Evolutionary conservation across 2,113 vertebrate species (phyloP).

Genomic region (Lucifuga dentata): DNA sequence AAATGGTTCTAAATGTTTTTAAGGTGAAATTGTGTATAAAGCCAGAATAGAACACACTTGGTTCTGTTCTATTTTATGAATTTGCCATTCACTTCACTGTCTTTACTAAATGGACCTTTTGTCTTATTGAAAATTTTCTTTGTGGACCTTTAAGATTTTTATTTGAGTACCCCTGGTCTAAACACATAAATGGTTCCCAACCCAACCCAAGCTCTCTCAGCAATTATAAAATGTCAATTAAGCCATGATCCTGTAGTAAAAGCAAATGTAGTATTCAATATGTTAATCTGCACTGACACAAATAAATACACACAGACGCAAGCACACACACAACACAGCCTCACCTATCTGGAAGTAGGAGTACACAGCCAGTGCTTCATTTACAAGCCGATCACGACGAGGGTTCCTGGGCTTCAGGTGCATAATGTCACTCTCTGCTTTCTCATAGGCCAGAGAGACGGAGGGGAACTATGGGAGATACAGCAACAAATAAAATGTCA

Average conservation of each 20-base stretch:
- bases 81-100: no score
- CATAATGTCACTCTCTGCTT: constrained; percentile 91
- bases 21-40: neutral
- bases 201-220: no score
- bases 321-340: constrained; percentile 12
- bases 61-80: neutral
- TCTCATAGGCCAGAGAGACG: constrained; percentile 90
- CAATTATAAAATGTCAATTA: no score
- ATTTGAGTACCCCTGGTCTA: no score
- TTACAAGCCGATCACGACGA: constrained; percentile 85
- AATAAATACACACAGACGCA: neutral
- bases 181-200: no score
- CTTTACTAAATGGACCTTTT: no score
- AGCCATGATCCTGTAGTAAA: no score
- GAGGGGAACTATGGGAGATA: constrained; percentile 84
- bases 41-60: neutral
- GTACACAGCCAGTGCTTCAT: constrained; percentile 86
- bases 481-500: neutral
- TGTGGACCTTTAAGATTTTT: no score
- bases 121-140: no score
- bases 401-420: constrained; percentile 88
- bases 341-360: constrained; percentile 91
- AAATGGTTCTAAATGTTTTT: neutral
- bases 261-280: no score
- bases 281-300: no score